Percentiles rank a stretch among this genome's conserved stretches.
Evolutionary conservation across 2,797 vertebrate genomes (phyloP).

Genomic region (Coregonus ussuriensis): DNA sequence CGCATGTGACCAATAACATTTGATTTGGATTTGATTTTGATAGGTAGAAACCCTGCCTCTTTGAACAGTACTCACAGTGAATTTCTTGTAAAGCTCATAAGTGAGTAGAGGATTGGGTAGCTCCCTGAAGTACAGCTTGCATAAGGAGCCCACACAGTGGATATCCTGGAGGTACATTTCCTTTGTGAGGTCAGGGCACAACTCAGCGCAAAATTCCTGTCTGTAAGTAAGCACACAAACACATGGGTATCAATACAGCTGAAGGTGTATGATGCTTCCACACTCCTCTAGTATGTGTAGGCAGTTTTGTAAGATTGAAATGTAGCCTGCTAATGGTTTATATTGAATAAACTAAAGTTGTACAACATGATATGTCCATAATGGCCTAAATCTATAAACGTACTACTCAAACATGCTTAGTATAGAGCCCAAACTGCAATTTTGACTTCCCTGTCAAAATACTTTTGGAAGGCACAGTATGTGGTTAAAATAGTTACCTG

Average conservation of each 20-base stretch:
- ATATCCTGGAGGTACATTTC: constrained; percentile 99
- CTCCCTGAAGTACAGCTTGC: constrained; percentile 98
- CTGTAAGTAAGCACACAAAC: constrained; percentile 69
- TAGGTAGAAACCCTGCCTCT: neutral
- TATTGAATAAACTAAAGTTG: neutral
- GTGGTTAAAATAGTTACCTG: constrained; percentile 73
- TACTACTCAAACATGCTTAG: neutral
- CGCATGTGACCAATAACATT: too few relatives aligned
- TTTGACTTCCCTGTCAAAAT: neutral
- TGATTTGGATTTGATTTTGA: too few relatives aligned
- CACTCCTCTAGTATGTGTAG: neutral
- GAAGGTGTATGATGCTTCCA: neutral
- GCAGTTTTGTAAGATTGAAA: neutral
- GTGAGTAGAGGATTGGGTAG: constrained; percentile 97
- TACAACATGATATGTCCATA: neutral
- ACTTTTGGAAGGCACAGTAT: neutral
- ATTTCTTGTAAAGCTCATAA: constrained; percentile 85
- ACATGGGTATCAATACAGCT: neutral
- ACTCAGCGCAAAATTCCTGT: constrained; percentile 96
- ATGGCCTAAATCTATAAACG: neutral
- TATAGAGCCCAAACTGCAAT: neutral
- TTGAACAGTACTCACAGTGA: constrained; percentile 63
- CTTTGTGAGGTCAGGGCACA: constrained; percentile 92
- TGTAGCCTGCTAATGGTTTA: neutral
- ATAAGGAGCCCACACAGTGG: constrained; percentile 97